These are phyloP conservation scores for Gastracanthus pulcherrimus DNA, from an alignment of 2,888 invertebrate species.

Conservation along the genomic window DNA sequence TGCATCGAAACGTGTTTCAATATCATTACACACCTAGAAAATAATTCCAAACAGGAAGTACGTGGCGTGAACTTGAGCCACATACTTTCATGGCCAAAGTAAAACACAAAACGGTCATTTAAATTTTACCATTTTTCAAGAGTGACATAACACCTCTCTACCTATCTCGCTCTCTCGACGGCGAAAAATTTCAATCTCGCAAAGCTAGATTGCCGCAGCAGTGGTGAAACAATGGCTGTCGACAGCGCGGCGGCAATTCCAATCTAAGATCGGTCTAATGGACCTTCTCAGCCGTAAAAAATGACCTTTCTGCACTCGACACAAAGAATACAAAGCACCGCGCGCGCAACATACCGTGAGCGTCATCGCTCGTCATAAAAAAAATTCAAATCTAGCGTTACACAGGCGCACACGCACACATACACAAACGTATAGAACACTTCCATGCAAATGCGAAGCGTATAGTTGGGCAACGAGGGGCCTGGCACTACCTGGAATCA, in stretches of 20 bases:
- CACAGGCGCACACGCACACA: not conserved
- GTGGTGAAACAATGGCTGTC: too few species aligned
- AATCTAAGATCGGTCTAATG: conserved; percentile 39
- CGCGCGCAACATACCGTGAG: not conserved
- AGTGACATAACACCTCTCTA: not conserved
- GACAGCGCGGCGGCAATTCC: not conserved
- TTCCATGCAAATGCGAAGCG: conserved; percentile 36
- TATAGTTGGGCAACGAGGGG: conserved; percentile 1
- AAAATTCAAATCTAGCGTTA: conserved; percentile 32
- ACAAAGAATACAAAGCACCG: conserved; percentile 22
- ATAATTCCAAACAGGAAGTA: conserved; percentile 35
- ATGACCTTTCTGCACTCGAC: conserved; percentile 31
- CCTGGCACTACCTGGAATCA: conserved; percentile 22
- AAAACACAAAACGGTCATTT: too few species aligned
- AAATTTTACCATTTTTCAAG: not conserved
- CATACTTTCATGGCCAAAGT: too few species aligned
- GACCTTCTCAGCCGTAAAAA: conserved; percentile 9
- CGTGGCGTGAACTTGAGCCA: conserved; percentile 19
- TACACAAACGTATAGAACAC: too few species aligned
- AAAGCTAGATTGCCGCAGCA: not conserved
- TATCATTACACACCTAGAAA: too few species aligned
- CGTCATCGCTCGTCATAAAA: not conserved
- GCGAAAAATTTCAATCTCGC: conserved; percentile 16
- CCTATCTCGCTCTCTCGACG: not conserved
- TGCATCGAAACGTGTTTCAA: too few species aligned